These are phyloP conservation scores for Lasius fuliginosus DNA, from an alignment of 2,888 invertebrate genomes.

Conservation along the genomic window DNA sequence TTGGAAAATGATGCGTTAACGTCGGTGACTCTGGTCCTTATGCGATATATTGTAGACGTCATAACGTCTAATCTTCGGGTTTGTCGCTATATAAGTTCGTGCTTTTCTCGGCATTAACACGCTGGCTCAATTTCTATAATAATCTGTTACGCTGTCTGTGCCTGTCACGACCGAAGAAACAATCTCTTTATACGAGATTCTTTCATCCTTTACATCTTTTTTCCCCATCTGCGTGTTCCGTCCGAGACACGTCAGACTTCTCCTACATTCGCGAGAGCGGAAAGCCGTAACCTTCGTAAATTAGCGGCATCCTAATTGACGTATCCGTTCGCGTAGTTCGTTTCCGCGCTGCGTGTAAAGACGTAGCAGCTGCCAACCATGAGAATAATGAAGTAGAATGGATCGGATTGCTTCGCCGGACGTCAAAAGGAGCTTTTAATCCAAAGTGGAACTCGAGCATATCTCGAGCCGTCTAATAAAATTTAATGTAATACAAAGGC, in stretches of 20 bases:
- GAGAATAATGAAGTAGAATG: slow-evolving; percentile 54
- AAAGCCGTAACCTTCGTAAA: slow-evolving; percentile 75
- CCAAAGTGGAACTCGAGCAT: slow-evolving; percentile 2
- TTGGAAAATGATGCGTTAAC: background rate
- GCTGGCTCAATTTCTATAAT: slow-evolving; percentile 66
- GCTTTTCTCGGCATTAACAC: slow-evolving; percentile 70
- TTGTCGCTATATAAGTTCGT: background rate
- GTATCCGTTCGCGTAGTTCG: slow-evolving; percentile 70
- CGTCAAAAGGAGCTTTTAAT: background rate
- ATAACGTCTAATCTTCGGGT: slow-evolving; percentile 45
- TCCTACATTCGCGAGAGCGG: slow-evolving; percentile 68
- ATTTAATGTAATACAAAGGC: background rate
- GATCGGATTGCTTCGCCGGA: slow-evolving; percentile 6
- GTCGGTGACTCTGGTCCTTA: background rate
- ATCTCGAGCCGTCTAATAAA: background rate
- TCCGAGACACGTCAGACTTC: slow-evolving; percentile 41
- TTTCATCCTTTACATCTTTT: slow-evolving; percentile 25
- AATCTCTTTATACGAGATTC: slow-evolving; percentile 37
- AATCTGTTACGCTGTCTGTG: slow-evolving; percentile 13
- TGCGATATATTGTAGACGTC: background rate
- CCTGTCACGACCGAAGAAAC: slow-evolving; percentile 1
- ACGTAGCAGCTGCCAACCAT: slow-evolving; percentile 22
- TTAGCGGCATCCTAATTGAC: slow-evolving; percentile 77
- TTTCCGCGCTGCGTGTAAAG: slow-evolving; percentile 47
- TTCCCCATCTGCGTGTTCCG: slow-evolving; percentile 46